Conservation (phyloP, 1,140 invertebrate species). For the Diabrotica undecimpunctata region DNA sequence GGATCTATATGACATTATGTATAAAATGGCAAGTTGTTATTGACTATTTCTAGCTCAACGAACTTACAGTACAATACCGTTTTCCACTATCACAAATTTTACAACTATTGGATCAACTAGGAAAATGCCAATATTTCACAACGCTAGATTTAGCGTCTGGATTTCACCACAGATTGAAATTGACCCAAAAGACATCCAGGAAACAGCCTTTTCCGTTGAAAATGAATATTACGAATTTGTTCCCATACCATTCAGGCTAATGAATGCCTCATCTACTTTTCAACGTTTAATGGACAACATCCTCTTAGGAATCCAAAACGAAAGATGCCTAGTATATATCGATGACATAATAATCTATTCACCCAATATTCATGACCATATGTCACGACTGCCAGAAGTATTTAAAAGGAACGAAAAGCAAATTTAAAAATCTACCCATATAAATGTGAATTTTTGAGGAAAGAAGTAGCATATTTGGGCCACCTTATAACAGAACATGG, state of each 20-base stretch:
- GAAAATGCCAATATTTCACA: conserved; percentile 42
- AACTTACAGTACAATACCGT: conserved; percentile 25
- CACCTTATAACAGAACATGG: too few species aligned
- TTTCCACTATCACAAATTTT: conserved; percentile 30
- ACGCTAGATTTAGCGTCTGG: conserved; percentile 21
- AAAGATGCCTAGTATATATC: too few species aligned
- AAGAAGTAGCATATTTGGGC: too few species aligned
- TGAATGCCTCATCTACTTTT: not conserved
- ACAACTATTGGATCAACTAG: conserved; percentile 45
- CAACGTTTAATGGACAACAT: too few species aligned
- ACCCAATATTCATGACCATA: too few species aligned
- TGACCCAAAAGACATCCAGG: not conserved
- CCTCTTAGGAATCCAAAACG: too few species aligned
- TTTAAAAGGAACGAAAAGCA: too few species aligned
- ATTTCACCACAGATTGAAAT: conserved; percentile 25
- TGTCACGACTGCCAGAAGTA: too few species aligned
- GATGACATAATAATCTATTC: too few species aligned
- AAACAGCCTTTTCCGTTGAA: conserved; percentile 10
- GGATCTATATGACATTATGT: too few species aligned
- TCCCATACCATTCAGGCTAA: not conserved
- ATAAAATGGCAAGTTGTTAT: conserved; percentile 29
- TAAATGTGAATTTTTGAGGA: too few species aligned
- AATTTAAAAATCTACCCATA: too few species aligned
- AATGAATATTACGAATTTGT: not conserved
- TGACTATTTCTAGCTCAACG: conserved; percentile 31